Conservation (phyloP, 2,113 vertebrate genomes). For the Gorsachius goisagi region DNA sequence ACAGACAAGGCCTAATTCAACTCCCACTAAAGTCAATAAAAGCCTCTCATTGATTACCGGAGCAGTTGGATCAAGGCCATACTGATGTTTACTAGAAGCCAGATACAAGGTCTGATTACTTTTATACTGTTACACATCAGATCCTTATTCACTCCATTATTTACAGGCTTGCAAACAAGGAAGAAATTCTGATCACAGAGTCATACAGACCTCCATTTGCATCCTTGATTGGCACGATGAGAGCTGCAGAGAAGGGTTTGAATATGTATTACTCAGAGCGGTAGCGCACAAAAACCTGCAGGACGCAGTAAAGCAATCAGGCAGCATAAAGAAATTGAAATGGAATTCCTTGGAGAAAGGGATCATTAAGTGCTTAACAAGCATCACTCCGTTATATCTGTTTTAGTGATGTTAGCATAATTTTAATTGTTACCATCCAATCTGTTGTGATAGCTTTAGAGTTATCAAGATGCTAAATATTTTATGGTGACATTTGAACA, state of each 20-base stretch:
- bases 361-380: constrained; percentile 76
- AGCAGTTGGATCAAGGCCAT: background rate
- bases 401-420: constrained; percentile 63
- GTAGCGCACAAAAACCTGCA: constrained; percentile 59
- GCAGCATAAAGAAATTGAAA: constrained; percentile 66
- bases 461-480: constrained; percentile 69
- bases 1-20: constrained; percentile 7
- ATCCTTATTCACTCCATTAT: constrained; percentile 54
- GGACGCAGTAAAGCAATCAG: constrained; percentile 64
- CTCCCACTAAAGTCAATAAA: constrained; percentile 27
- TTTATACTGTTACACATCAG: constrained; percentile 51
- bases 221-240: constrained; percentile 71
- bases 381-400: constrained; percentile 64
- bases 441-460: constrained; percentile 69
- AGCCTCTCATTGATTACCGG: background rate
- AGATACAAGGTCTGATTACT: constrained; percentile 57
- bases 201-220: constrained; percentile 63
- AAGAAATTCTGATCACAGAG: constrained; percentile 71
- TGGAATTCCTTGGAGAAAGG: constrained; percentile 68
- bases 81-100: constrained; percentile 16
- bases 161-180: constrained; percentile 60
- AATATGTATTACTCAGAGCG: constrained; percentile 57
- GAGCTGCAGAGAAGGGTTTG: constrained; percentile 33
- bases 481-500: constrained; percentile 63
- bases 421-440: constrained; percentile 67